A percentile compares a stretch with the other conserved stretches of the same genome.
Evolutionary conservation across 1,140 invertebrate genomes (phyloP).

Genomic region (Bombus pascuorum): DNA sequence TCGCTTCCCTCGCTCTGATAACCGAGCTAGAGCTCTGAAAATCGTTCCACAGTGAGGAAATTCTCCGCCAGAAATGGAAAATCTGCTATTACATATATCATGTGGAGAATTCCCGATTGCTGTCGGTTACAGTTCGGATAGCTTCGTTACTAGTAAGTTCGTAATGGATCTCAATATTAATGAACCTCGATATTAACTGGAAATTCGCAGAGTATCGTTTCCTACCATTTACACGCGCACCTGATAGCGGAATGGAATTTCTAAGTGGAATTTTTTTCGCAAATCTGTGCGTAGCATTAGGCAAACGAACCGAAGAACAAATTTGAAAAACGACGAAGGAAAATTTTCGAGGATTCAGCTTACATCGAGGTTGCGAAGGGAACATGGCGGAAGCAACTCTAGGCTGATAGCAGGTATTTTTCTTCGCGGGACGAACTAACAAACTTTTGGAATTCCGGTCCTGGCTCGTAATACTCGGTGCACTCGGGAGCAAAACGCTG

Average conservation of each 20-base stretch:
- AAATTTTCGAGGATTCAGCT: neutral
- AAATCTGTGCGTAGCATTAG: neutral
- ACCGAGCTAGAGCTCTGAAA: slow-evolving; percentile 13
- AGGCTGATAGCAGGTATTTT: slow-evolving; percentile 23
- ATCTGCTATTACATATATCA: neutral
- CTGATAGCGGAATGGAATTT: neutral
- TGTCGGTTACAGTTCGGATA: neutral
- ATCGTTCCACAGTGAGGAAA: neutral
- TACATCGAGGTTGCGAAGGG: too few relatives aligned
- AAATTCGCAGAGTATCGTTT: neutral
- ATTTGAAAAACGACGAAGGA: neutral
- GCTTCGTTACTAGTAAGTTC: neutral
- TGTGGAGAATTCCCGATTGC: neutral
- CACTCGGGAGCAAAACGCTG: slow-evolving; percentile 19
- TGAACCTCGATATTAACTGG: neutral
- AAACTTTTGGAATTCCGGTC: slow-evolving; percentile 42
- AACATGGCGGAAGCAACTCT: too few relatives aligned
- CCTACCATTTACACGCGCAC: neutral
- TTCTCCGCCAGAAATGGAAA: neutral
- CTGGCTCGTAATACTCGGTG: neutral
- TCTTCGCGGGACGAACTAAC: slow-evolving; percentile 11
- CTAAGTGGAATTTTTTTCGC: neutral
- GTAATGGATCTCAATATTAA: neutral
- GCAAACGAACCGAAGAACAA: neutral
- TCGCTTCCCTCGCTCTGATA: neutral